Conservation (phyloP, 2,113 vertebrate genomes). For the Xenus cinereus region DNA sequence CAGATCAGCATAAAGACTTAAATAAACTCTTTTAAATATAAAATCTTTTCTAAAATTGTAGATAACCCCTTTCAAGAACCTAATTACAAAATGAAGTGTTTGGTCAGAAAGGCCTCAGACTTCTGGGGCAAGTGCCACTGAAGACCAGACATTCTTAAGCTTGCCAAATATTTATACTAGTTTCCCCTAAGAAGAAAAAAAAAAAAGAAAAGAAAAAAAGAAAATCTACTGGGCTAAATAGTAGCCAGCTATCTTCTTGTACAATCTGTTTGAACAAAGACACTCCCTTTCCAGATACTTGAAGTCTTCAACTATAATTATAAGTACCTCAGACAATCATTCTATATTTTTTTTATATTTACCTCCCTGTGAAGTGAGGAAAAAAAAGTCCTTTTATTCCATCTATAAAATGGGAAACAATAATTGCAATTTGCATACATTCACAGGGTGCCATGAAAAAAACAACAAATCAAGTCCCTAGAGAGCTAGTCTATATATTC, state of each 20-base stretch:
- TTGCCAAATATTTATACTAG: background rate
- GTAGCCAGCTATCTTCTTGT: background rate
- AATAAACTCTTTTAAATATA: background rate
- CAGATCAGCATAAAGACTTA: background rate
- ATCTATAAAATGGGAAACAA: background rate
- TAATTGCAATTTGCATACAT: background rate
- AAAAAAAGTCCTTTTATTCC: background rate
- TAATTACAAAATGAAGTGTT: background rate
- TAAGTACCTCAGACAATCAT: background rate
- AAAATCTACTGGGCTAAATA: background rate
- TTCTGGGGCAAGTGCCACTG: background rate
- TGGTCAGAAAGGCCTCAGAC: background rate
- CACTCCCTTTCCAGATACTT: background rate
- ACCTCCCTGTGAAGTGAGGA: background rate
- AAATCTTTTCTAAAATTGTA: background rate
- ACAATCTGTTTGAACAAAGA: constrained; percentile 20
- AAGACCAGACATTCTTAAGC: background rate
- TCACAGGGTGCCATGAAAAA: background rate
- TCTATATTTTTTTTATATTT: background rate
- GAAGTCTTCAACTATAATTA: background rate
- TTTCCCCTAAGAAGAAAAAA: background rate
- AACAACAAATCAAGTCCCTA: background rate
- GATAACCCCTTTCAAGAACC: background rate
- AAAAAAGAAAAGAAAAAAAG: no score
- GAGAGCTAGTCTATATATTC: background rate